A percentile compares a stretch with the other conserved stretches of the same genome.
Conservation (phyloP, 1,140 invertebrate genomes). For the Drosophila cardini region DNA sequence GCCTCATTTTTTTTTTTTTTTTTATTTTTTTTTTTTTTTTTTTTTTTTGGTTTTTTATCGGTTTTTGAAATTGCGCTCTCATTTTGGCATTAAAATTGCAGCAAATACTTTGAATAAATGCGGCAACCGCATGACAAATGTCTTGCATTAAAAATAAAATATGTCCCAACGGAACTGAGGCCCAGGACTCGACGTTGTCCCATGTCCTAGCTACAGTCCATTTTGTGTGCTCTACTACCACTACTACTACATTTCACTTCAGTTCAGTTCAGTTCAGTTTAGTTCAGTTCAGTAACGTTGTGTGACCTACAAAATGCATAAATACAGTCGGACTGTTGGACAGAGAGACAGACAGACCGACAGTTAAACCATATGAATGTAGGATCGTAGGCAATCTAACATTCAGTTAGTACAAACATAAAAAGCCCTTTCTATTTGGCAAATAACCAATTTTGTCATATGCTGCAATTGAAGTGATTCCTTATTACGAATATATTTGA, state of each 20-base stretch:
- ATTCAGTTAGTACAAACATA: slow-evolving; percentile 19
- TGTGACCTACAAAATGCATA: slow-evolving; percentile 43
- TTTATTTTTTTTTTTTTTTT: slow-evolving; percentile 1
- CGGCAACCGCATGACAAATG: slow-evolving; percentile 65
- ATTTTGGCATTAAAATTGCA: slow-evolving; percentile 69
- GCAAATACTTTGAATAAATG: slow-evolving; percentile 70
- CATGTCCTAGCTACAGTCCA: slow-evolving; percentile 13
- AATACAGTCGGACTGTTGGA: slow-evolving; percentile 9
- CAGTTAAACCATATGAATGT: background rate
- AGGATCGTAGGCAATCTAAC: slow-evolving; percentile 13
- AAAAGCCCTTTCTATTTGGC: slow-evolving; percentile 25
- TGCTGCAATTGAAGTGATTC: slow-evolving; percentile 2
- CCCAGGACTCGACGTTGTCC: background rate
- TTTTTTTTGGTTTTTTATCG: slow-evolving; percentile 31
- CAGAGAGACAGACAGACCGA: background rate
- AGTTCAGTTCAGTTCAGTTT: slow-evolving; percentile 1
- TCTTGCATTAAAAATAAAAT: slow-evolving; percentile 68
- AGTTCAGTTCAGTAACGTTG: slow-evolving; percentile 2
- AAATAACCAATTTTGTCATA: slow-evolving; percentile 23
- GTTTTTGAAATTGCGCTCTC: slow-evolving; percentile 61
- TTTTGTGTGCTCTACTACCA: background rate
- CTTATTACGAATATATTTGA: slow-evolving; percentile 8
- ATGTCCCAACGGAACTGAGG: slow-evolving; percentile 46
- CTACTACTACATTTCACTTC: too few species aligned
- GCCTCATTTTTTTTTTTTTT: background rate